phyloP scores from a whole-genome alignment of 2,797 vertebrate species.

The Pantherophis vulpinus region DNA sequence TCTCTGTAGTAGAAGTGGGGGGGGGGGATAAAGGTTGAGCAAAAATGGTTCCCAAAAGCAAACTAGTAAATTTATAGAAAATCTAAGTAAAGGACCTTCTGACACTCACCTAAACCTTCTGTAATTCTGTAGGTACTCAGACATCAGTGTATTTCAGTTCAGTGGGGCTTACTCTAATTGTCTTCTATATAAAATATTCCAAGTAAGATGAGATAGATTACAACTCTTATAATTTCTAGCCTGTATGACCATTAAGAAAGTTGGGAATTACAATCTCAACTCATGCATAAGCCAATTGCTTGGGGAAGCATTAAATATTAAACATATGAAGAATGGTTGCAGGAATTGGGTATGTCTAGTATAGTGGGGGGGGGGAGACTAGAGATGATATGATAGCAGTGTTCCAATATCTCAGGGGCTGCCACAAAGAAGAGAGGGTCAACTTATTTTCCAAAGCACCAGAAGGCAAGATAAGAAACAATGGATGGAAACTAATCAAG shows the following conservation, averaged over 20 bases:
- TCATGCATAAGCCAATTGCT: neutral
- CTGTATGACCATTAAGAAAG: neutral
- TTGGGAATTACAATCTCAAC: neutral
- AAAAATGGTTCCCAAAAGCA: neutral
- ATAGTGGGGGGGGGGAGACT: neutral
- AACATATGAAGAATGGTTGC: neutral
- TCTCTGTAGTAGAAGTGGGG: neutral
- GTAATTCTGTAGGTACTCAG: neutral
- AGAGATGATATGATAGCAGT: neutral
- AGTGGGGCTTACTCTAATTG: neutral
- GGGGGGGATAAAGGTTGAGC: neutral
- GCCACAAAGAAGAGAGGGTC: neutral
- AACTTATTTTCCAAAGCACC: neutral
- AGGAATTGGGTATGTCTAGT: neutral
- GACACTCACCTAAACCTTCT: neutral
- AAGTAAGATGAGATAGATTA: neutral
- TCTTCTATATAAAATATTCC: neutral
- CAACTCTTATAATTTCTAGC: neutral
- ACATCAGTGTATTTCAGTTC: neutral
- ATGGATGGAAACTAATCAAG: neutral
- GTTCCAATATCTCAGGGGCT: neutral
- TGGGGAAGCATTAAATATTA: neutral
- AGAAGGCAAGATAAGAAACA: neutral
- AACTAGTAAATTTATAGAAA: neutral
- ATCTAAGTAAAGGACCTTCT: neutral